Evolutionary conservation across 1,140 invertebrate species (phyloP).

Genomic region (Sarcophaga peregrina): DNA sequence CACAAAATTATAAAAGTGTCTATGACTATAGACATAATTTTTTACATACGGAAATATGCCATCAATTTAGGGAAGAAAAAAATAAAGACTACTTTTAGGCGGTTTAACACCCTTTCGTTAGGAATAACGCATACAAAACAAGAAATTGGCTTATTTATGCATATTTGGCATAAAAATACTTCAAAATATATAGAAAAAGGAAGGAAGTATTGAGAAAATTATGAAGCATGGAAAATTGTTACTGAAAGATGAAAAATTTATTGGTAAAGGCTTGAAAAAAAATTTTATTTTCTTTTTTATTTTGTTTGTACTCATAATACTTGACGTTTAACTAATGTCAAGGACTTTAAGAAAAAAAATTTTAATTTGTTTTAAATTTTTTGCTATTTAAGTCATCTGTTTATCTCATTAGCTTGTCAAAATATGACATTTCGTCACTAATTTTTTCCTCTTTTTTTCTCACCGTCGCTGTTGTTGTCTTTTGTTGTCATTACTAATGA

Average conservation of each 20-base stretch:
- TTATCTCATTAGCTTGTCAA: constrained; percentile 33
- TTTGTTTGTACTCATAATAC: not conserved
- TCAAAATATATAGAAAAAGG: not conserved
- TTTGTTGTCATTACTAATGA: constrained; percentile 28
- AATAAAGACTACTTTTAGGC: not conserved
- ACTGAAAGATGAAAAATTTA: not conserved
- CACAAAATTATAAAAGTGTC: too few relatives aligned
- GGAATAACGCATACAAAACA: not conserved
- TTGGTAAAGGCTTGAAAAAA: not conserved
- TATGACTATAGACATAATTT: too few relatives aligned
- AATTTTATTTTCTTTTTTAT: not conserved
- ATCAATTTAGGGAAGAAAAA: not conserved
- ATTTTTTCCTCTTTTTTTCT: constrained; percentile 19
- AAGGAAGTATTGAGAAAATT: constrained; percentile 22
- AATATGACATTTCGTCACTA: constrained; percentile 33
- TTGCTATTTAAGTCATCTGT: constrained; percentile 13
- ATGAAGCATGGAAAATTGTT: not conserved
- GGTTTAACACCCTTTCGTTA: constrained; percentile 9
- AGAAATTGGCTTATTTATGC: not conserved
- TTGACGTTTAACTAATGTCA: not conserved
- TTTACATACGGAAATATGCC: not conserved
- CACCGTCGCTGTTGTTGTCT: not conserved
- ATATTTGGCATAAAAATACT: not conserved
- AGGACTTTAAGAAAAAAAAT: not conserved
- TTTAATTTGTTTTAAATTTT: not conserved